Conservation (phyloP, 2,797 vertebrate genomes). For the Paramormyrops hopkinsi region DNA sequence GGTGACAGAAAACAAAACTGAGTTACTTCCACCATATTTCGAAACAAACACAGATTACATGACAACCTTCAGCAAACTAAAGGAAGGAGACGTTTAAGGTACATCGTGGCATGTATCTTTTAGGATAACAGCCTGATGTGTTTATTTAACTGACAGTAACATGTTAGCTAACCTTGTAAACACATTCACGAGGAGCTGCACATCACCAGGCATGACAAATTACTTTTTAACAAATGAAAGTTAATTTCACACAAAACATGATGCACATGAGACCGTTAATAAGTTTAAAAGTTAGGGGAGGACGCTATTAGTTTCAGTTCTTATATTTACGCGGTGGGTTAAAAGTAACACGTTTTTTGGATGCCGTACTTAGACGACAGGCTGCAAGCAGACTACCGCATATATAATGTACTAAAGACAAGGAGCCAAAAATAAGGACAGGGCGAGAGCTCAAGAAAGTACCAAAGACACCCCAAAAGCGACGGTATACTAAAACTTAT, state of each 20-base stretch:
- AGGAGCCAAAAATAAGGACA: background rate
- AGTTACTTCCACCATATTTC: background rate
- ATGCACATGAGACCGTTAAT: background rate
- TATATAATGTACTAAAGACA: background rate
- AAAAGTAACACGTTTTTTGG: background rate
- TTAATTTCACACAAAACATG: background rate
- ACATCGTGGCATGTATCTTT: background rate
- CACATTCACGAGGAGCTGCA: background rate
- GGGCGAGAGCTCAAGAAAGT: background rate
- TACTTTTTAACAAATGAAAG: background rate
- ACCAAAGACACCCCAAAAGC: background rate
- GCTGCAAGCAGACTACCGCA: background rate
- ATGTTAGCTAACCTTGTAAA: background rate
- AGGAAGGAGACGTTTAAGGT: background rate
- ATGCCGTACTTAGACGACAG: background rate
- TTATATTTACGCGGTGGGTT: background rate
- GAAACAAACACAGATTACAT: background rate
- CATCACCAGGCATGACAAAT: background rate
- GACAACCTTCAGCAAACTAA: background rate
- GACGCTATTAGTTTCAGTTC: background rate
- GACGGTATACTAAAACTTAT: background rate
- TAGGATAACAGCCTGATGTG: background rate
- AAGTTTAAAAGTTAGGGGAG: background rate
- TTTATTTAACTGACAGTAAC: background rate
- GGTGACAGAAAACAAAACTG: background rate